Evolutionary conservation across 2,888 invertebrate genomes (phyloP).

Genomic region (Rhaphigaster nebulosa): DNA sequence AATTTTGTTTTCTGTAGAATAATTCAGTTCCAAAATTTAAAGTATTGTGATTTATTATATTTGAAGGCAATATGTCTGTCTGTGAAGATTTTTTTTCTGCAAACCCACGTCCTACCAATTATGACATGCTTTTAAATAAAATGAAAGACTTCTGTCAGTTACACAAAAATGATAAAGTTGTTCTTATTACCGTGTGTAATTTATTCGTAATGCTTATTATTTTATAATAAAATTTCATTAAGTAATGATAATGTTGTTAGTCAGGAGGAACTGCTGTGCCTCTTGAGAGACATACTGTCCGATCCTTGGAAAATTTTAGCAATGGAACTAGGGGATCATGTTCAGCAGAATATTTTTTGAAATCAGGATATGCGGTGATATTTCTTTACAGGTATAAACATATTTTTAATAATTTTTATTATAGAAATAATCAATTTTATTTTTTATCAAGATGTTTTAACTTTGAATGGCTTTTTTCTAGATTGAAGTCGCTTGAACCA

Average conservation of each 20-base stretch:
- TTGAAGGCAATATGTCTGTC: slow-evolving; percentile 30
- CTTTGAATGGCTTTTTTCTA: slow-evolving; percentile 69
- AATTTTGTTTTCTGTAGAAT: too few relatives aligned
- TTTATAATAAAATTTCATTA: neutral
- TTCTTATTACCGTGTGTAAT: slow-evolving; percentile 81
- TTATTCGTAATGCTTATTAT: neutral
- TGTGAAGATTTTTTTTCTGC: slow-evolving; percentile 90
- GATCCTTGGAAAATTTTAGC: slow-evolving; percentile 99
- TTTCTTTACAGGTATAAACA: slow-evolving; percentile 81
- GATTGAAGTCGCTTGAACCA: slow-evolving; percentile 91
- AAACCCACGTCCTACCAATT: slow-evolving; percentile 83
- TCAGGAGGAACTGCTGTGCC: slow-evolving; percentile 98
- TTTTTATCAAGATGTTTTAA: neutral
- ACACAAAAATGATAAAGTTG: slow-evolving; percentile 79
- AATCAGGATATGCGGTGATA: slow-evolving; percentile 89
- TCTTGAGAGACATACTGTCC: slow-evolving; percentile 95
- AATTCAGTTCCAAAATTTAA: neutral
- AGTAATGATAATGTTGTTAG: slow-evolving; percentile 69
- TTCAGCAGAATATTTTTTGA: slow-evolving; percentile 95
- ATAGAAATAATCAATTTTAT: neutral
- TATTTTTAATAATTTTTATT: neutral
- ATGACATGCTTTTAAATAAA: slow-evolving; percentile 79
- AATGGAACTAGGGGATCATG: slow-evolving; percentile 95
- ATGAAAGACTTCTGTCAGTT: slow-evolving; percentile 82
- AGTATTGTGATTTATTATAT: neutral